These are phyloP conservation scores for Thrips palmi DNA, from an alignment of 1,140 invertebrate species.

Conservation along the genomic window DNA sequence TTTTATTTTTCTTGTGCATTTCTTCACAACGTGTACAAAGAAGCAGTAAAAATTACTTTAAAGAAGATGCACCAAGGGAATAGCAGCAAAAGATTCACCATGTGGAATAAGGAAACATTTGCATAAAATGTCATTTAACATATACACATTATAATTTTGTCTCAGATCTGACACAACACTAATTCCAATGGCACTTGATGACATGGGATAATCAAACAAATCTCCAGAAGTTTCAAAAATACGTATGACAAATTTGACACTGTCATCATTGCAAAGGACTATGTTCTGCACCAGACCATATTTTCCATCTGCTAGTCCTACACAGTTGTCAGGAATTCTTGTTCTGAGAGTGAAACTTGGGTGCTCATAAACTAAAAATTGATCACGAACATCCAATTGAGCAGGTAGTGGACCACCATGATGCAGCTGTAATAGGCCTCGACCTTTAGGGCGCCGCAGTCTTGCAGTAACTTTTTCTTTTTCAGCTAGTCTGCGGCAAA, in stretches of 20 bases:
- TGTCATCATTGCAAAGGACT: neutral
- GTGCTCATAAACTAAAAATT: neutral
- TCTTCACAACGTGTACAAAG: too few species aligned
- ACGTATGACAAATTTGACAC: neutral
- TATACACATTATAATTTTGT: too few species aligned
- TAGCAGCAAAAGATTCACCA: too few species aligned
- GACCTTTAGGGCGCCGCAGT: neutral
- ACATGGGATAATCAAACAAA: neutral
- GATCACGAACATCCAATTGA: neutral
- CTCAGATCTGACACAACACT: too few species aligned
- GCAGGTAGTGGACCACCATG: neutral
- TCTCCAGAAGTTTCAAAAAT: neutral
- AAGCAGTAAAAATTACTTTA: too few species aligned
- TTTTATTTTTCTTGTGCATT: too few species aligned
- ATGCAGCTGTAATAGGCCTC: neutral
- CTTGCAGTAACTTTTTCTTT: neutral
- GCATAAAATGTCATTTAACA: too few species aligned
- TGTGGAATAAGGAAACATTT: too few species aligned
- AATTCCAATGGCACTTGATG: neutral
- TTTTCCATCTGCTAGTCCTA: neutral
- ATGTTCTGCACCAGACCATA: neutral
- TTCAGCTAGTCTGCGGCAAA: neutral
- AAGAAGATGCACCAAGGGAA: too few species aligned
- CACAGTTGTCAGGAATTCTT: neutral
- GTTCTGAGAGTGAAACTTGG: neutral